Conservation (phyloP, 2,888 invertebrate species). For the Saturnia japonica region DNA sequence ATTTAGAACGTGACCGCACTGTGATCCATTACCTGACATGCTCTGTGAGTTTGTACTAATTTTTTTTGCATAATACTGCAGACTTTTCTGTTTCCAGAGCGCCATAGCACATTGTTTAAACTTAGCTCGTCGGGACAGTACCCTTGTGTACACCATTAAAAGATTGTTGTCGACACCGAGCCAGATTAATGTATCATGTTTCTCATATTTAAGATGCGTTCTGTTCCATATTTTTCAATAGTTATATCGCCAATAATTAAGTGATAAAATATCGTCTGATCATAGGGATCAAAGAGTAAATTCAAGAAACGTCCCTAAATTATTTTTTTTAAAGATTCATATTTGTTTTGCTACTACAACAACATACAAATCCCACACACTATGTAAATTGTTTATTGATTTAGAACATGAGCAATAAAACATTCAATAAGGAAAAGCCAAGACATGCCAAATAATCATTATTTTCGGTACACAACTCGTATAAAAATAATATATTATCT, state of each 20-base stretch:
- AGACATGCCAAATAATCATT: neutral
- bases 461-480: no score
- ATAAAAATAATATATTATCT: no score
- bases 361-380: neutral
- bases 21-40: constrained; percentile 56
- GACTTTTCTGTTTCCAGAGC: neutral
- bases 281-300: neutral
- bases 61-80: constrained; percentile 33
- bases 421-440: neutral
- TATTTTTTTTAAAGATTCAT: neutral
- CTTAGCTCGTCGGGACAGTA: neutral
- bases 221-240: neutral
- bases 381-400: neutral
- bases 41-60: constrained; percentile 43
- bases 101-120: neutral
- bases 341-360: neutral
- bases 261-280: neutral
- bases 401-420: neutral
- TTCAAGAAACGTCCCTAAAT: neutral
- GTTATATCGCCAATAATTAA: neutral
- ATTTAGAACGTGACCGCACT: constrained; percentile 72
- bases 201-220: neutral
- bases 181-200: no score
- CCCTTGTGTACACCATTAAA: neutral
- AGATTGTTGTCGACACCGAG: no score